Evolutionary conservation across 2,797 vertebrate species (phyloP), one percentile per base, ranked within the genome.

Genomic region (Morelia viridis): DNA sequence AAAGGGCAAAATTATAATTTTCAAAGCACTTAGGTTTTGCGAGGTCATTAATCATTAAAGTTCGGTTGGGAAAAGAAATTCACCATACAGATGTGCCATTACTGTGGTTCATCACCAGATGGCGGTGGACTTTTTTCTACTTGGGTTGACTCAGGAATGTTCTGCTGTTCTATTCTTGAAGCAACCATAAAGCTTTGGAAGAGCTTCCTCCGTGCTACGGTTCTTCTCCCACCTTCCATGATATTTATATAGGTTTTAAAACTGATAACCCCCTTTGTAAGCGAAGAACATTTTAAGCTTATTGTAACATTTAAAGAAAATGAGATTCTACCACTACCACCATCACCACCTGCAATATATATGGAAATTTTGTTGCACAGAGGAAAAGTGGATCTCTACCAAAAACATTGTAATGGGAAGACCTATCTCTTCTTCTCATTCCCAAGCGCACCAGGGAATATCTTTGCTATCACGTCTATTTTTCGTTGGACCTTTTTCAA

Each of bases 1-100:
- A 98, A 97, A 98, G 97, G 98, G 97, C 98, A 97, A 98, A 98
- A 98, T 98, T 98, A 98, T 98, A 98, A 97, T 98, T 98, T 99
- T 98, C 98, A 98, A 97, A 97, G 97, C 96, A 95, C 97, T 11
- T 97, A 89, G 93, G 94, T 96, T 96, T 95, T 96, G 95, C 93
- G 92, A 94, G 94, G 92, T 96, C 97, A 97, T 97, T 97, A 97
- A 96, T 94, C 95, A 90, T 93, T 56, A 80, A 58, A 28, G 50
- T 87, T 87, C 50, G 56, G 13, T n/a, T 65, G 64, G 57, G 65
- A 8, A 87, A 60, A n/a, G 10, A 80, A 31, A 53, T 13, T 89
- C 90, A n/a, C 2, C 22, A 3, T 35, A 13, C 1, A 31, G 22
- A 13, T 28, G 22, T 64, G 86, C 17, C 53, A 10, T 89, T 35